Evolutionary conservation across 2,113 vertebrate species (phyloP), one percentile per base, ranked within the genome.

Genomic region (Accipiter virgatus): DNA sequence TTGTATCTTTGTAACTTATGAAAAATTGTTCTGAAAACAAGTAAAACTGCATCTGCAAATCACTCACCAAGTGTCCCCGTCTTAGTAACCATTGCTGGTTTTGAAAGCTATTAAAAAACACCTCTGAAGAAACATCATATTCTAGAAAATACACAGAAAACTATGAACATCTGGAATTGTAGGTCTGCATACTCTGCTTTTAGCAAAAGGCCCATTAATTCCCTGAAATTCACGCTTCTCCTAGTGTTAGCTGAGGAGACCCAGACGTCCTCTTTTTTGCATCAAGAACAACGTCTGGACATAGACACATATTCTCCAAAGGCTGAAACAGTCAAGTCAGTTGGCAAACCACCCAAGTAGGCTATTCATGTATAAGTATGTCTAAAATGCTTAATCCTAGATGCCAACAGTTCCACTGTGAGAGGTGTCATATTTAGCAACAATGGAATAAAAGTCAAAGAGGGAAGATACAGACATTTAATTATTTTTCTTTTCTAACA

Each of bases 91-190:
- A 31, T 2, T 52, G 26, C 7, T 82, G 53, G 11, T 22, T 71
- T 84, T 78, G 26, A 86, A 86, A 78, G 11, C 29, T 47, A 47
- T 81, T 83, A 27, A 74, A 88, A 89, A 79, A 5, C 13, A 59
- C 26, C 55, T 74, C 59, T 81, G 27, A 81, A 62, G 48, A 87
- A 88, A 27, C 19, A 70, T 40, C 3, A 2, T 67, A 65, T 56
- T 82, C 43, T 36, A 89, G 18, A 18, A 79, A 87, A 87, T 40
- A 43, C 52, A 79, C 23, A 81, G 47, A 89, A 79, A 68, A 90
- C 67, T 36, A 72, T 31, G 84, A 94, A 95, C 78, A 94, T 94
- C 81, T 93, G 81, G 89, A 93, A 81, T 85, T 81, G 43, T 56
- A 73, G 47, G 38, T 81, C 56, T 50, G 48, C 22, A 47, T 6